Evolutionary conservation across 2,797 vertebrate species (phyloP), one percentile per base, ranked within the genome.

Genomic region (Pangasius mekongensis): DNA sequence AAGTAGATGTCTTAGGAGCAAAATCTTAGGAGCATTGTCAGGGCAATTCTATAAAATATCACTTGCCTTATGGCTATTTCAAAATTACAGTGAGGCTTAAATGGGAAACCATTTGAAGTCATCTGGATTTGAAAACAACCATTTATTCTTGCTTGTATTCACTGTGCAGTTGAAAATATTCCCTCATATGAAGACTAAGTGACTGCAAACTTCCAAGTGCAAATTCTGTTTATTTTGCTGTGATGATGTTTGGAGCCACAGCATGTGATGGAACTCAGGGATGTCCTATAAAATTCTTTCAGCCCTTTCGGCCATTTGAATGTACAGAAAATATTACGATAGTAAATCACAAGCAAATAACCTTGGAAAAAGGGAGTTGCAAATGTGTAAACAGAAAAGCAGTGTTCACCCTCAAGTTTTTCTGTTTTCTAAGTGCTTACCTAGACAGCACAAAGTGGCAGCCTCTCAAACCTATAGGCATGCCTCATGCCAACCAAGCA

Each of bases 311-410:
- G 30, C 77, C 83, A 66, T 66, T 47, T 82, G 43, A 84, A 67
- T 43, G 22, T 67, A 30, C 52, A 89, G 73, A 86, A 86, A 84
- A 71, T 77, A 86, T 64, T 11, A 3, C 22, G 67, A 56, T 39
- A 88, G 66, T 91, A 84, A 77, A 88, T 89, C 18, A 86, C 71
- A 87, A 27, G 30, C 80, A 73, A 73, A 84, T 90, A 78, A 84
- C 78, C 6, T n/a, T 52, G 74, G 54, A 30, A 58, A 22, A 10
- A 20, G 3, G 4, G 8, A 11, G 52, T 27, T 56, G n/a, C n/a
- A 56, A 80, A 80, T 30, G n/a, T 33, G 16, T 56, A 56, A 56
- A 56, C n/a, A 80, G 2, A 80, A 56, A 3, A 30, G 52, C 49
- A 33, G 30, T 3, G 49, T 54, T 78, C 49, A 56, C 3, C 0